Base-by-base conservation (phyloP, 2,888 invertebrate genomes). In the Caenorhabditis panamensis region DNA sequence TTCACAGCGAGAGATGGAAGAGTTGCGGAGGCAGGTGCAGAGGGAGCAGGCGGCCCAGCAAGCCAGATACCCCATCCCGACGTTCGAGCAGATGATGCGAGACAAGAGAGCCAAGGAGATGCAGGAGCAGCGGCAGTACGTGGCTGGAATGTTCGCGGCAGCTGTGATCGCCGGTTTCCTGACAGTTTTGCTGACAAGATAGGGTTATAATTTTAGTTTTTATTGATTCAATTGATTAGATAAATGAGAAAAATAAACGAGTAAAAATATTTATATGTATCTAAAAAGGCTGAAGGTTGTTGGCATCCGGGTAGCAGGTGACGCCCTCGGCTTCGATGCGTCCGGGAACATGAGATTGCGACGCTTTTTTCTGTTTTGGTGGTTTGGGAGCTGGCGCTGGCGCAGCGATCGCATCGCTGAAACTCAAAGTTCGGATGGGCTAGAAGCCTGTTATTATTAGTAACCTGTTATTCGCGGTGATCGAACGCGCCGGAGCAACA, bases 11-110 rank as follows among this genome's bases (percentile, higher is more conserved):
- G 89, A 89, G 77, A 79, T 79, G 68, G 86, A 87, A 59, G 89
- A 89, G 59, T 73, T 84, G 16, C 77, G 83, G n/a, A 47, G 87
- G 11, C 84, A 85, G 47, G 69, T 84, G 26, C 85, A 87, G 59
- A 62, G 88, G 41, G 87, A 88, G 62, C 83, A 85, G 61, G 77
- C 75, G 69, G 72, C 79, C n/a, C 67, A 80, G 47, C 82, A 84
- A 26, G 67, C 81, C 28, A 79, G 84, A 8, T 86, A 87, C 73
- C 87, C 87, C 2, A 82, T 87, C 24, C 89, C 89, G 6, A 88
- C 87, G 6, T 89, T 89, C 58, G 88, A 89, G 61, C 85, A 89
- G 71, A 78, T 89, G 64, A 68, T 84, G 62, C 80, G 78, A 31
- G 81, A 84, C 20, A 79, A 86, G 67, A 67, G 84, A 28, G 69